Conservation (phyloP, 2,113 vertebrate species). For the Oxyura jamaicensis region DNA sequence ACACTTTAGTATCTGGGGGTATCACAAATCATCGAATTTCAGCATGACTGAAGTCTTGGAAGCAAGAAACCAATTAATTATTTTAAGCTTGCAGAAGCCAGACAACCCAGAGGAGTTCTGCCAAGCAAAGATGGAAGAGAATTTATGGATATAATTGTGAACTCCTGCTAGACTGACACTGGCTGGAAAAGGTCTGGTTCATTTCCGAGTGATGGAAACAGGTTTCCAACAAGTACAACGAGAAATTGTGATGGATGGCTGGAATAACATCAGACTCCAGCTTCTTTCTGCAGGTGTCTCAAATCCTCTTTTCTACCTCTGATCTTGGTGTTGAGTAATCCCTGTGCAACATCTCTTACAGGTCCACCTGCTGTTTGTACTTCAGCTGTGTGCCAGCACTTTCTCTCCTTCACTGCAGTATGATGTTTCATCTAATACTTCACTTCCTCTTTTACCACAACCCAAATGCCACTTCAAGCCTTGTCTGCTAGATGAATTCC, state of each 20-base stretch:
- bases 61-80: slow-evolving; percentile 41
- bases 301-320: not conserved
- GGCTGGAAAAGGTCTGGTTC: not conserved
- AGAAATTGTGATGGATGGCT: not conserved
- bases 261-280: not conserved
- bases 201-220: not conserved
- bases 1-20: slow-evolving; percentile 15
- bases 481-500: not conserved
- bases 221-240: not conserved
- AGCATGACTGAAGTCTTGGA: slow-evolving; percentile 53
- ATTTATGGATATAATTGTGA: slow-evolving; percentile 5
- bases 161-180: not conserved
- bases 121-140: slow-evolving; percentile 15
- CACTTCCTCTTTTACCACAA: not conserved
- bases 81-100: slow-evolving; percentile 53
- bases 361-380: not conserved
- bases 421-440: not conserved
- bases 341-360: not conserved
- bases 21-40: slow-evolving; percentile 24
- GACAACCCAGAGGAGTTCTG: slow-evolving; percentile 12
- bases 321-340: not conserved
- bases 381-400: not conserved
- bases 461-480: not conserved
- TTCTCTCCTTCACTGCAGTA: not conserved
- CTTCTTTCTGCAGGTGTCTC: not conserved